phyloP scores from a whole-genome alignment of 2,888 invertebrate genomes.

The Cryptops parisi region DNA sequence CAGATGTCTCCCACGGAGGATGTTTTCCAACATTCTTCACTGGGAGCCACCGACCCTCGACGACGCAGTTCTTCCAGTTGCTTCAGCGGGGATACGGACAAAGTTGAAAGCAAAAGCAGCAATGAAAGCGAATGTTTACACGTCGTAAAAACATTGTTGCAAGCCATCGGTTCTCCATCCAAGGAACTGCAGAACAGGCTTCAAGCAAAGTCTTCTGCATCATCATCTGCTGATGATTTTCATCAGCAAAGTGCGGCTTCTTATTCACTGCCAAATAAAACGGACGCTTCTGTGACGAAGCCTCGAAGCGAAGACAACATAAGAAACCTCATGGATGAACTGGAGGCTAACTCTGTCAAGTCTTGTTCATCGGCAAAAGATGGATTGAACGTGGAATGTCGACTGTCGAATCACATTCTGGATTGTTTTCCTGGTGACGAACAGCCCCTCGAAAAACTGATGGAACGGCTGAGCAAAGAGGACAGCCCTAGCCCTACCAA shows the following conservation, averaged over 20 bases:
- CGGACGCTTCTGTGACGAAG: not conserved
- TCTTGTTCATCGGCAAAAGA: not conserved
- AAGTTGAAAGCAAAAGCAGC: constrained; percentile 11
- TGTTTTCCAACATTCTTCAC: not conserved
- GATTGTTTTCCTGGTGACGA: not conserved
- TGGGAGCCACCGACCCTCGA: not conserved
- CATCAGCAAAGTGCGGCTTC: no score
- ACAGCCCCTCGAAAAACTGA: not conserved
- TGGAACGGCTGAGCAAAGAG: not conserved
- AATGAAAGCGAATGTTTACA: constrained; percentile 12
- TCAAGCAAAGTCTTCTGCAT: no score
- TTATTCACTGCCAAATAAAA: not conserved
- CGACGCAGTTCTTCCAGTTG: not conserved
- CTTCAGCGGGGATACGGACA: not conserved
- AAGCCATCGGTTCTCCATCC: constrained; percentile 3
- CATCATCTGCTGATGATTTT: no score
- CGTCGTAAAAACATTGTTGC: constrained; percentile 7
- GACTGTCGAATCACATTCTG: not conserved
- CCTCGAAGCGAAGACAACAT: not conserved
- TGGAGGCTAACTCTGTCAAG: not conserved
- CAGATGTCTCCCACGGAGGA: not conserved
- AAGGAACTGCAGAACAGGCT: not conserved
- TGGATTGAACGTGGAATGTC: not conserved
- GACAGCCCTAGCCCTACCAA: not conserved
- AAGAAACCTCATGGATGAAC: not conserved